Evolutionary conservation across 2,113 vertebrate species (phyloP).

Genomic region (Rallus limicola): DNA sequence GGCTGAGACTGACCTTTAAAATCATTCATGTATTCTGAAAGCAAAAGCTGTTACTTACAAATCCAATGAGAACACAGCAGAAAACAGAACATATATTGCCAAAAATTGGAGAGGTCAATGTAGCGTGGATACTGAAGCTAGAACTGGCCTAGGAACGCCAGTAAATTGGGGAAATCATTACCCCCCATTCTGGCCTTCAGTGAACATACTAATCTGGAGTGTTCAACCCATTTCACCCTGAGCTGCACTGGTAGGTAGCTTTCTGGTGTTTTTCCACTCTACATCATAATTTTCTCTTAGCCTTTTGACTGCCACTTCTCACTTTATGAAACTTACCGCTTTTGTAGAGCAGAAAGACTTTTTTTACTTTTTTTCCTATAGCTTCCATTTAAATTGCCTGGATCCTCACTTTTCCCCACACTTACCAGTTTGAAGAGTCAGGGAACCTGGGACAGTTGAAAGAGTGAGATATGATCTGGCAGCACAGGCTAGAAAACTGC

Average conservation of each 20-base stretch:
- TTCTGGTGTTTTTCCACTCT: not conserved
- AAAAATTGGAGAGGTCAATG: not conserved
- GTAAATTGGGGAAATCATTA: not conserved
- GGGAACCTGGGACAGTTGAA: not conserved
- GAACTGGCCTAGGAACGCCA: not conserved
- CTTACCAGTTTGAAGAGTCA: not conserved
- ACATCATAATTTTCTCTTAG: not conserved
- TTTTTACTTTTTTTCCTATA: not conserved
- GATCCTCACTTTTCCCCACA: not conserved
- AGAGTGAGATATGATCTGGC: not conserved
- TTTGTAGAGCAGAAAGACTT: not conserved
- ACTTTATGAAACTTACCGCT: not conserved
- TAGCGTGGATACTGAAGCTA: not conserved
- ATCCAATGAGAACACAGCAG: not conserved
- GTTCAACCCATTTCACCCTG: not conserved
- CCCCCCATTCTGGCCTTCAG: not conserved
- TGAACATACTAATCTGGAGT: not conserved
- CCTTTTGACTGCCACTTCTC: not conserved
- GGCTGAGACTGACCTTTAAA: not conserved
- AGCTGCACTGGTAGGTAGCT: not conserved
- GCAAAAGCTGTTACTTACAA: not conserved
- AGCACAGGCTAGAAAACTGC: not conserved
- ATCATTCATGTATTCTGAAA: not conserved
- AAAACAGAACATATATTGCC: not conserved
- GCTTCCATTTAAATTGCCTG: not conserved